These are phyloP conservation scores for Priocnemis perturbator DNA, from an alignment of 2,888 invertebrate species.

Conservation along the genomic window DNA sequence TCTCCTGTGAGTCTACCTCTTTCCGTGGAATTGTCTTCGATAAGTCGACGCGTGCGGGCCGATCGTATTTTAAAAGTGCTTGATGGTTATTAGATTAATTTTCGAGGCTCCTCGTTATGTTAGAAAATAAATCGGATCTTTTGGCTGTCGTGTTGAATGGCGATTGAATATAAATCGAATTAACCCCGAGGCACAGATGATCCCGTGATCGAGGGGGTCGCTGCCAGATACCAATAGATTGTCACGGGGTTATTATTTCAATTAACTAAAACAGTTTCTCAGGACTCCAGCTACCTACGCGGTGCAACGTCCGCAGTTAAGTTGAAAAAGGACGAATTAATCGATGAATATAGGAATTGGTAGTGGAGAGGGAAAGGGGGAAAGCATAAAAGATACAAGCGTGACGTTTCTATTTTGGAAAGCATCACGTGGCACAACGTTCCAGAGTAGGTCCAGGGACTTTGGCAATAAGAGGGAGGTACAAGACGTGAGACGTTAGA, in stretches of 20 bases:
- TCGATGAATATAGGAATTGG: no score
- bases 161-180: slow-evolving; percentile 9
- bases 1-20: no score
- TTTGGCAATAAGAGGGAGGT: neutral
- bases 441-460: slow-evolving; percentile 10
- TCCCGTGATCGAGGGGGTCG: neutral
- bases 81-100: slow-evolving; percentile 6
- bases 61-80: neutral
- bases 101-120: slow-evolving; percentile 5
- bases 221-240: no score
- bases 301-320: no score
- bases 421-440: slow-evolving; percentile 35
- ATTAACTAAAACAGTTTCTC: no score
- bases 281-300: no score
- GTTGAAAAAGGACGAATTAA: no score
- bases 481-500: no score
- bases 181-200: neutral
- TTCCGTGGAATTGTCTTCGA: no score
- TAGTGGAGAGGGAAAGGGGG: slow-evolving; percentile 6
- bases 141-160: slow-evolving; percentile 4
- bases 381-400: slow-evolving; percentile 1
- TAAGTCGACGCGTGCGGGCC: no score
- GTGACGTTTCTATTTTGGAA: slow-evolving; percentile 45
- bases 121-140: slow-evolving; percentile 5
- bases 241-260: no score